Evolutionary conservation across 2,113 vertebrate genomes (phyloP).

Genomic region (Actenoides lindsayi): DNA sequence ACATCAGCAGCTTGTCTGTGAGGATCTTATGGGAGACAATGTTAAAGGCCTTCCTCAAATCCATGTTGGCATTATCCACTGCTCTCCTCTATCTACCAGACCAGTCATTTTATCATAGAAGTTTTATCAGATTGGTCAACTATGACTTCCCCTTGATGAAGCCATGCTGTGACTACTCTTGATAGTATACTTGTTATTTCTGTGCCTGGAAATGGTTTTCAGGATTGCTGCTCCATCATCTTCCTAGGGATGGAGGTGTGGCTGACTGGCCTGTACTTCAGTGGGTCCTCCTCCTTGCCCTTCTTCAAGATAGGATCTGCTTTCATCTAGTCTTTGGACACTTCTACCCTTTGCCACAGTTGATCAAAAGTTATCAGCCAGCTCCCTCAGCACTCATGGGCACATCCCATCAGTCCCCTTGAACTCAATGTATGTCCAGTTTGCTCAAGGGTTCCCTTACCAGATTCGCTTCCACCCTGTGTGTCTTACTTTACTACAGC

Average conservation of each 20-base stretch:
- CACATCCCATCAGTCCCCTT: background rate
- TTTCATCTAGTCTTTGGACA: background rate
- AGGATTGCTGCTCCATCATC: background rate
- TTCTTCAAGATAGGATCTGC: background rate
- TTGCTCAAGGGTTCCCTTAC: background rate
- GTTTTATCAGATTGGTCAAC: background rate
- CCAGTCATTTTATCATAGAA: background rate
- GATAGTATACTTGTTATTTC: background rate
- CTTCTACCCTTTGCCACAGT: background rate
- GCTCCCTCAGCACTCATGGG: background rate
- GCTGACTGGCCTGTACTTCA: background rate
- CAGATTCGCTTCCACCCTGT: background rate
- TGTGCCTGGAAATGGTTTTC: background rate
- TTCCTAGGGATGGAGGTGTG: background rate
- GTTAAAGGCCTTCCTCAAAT: background rate
- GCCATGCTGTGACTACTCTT: no score
- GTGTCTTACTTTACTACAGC: background rate
- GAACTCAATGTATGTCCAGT: background rate
- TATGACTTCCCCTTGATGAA: background rate
- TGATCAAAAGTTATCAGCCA: background rate
- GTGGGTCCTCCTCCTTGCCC: background rate
- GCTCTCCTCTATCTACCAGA: background rate
- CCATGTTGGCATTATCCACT: no score
- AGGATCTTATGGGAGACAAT: background rate
- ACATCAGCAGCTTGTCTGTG: background rate